phyloP scores from a whole-genome alignment of 2,888 invertebrate species.

The Drosophila meridionalis region DNA sequence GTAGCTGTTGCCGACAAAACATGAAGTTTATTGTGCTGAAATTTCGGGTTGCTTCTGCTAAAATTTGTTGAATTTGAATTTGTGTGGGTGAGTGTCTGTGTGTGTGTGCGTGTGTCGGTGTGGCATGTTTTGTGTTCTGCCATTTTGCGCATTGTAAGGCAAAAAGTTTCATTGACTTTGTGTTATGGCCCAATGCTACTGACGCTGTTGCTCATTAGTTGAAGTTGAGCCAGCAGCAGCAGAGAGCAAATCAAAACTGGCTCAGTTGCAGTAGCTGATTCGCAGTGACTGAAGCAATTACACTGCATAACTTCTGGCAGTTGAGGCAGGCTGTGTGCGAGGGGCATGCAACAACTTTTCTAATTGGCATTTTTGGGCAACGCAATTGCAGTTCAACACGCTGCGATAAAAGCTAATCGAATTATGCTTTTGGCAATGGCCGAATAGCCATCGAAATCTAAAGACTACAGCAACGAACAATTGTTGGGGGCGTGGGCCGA shows the following conservation, averaged over 20 bases:
- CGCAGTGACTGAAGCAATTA: slow-evolving; percentile 34
- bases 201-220: slow-evolving; percentile 57
- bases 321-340: not conserved
- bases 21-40: slow-evolving; percentile 68
- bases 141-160: slow-evolving; percentile 43
- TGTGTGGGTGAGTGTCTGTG: not conserved
- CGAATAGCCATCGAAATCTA: slow-evolving; percentile 39
- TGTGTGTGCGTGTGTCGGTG: slow-evolving; percentile 12
- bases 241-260: slow-evolving; percentile 40
- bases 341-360: slow-evolving; percentile 52
- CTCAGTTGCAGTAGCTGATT: slow-evolving; percentile 36
- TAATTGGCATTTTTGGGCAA: slow-evolving; percentile 76
- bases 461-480: slow-evolving; percentile 27
- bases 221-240: slow-evolving; percentile 41
- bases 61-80: slow-evolving; percentile 37
- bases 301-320: slow-evolving; percentile 7
- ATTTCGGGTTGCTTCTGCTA: slow-evolving; percentile 41
- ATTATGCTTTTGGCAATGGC: slow-evolving; percentile 73
- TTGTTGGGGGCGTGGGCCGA: slow-evolving; percentile 26
- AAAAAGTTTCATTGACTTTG: slow-evolving; percentile 66
- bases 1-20: slow-evolving; percentile 40
- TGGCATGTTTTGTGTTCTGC: slow-evolving; percentile 49
- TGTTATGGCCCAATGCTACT: slow-evolving; percentile 18
- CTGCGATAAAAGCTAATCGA: slow-evolving; percentile 78
- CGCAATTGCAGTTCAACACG: slow-evolving; percentile 74